phyloP scores from a whole-genome alignment of 2,888 invertebrate species.

The Lissonota sp. region DNA sequence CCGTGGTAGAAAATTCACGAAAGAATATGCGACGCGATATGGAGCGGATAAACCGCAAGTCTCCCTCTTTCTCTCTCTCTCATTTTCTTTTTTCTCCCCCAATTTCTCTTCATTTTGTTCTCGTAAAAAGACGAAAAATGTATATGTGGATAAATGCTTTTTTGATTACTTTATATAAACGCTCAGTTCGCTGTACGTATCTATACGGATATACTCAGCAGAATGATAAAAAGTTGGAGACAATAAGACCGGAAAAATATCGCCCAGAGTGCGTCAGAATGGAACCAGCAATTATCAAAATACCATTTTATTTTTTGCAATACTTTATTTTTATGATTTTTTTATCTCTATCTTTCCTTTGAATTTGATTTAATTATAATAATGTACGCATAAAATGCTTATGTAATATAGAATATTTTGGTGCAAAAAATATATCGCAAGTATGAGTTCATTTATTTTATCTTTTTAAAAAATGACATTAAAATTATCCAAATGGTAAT shows the following conservation, averaged over 20 bases:
- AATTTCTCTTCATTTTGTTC: not conserved
- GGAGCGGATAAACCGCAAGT: not conserved
- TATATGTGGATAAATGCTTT: conserved; percentile 16
- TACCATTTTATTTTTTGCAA: not conserved
- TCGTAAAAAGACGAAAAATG: conserved; percentile 1
- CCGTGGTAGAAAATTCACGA: conserved; percentile 39
- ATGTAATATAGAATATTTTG: too few relatives aligned
- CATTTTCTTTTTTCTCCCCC: not conserved
- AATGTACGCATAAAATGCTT: too few relatives aligned
- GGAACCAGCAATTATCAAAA: not conserved
- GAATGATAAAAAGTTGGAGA: conserved; percentile 3
- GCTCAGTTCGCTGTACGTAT: not conserved
- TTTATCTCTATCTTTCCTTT: too few relatives aligned
- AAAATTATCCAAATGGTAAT: too few relatives aligned
- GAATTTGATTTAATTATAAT: too few relatives aligned
- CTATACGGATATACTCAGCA: not conserved
- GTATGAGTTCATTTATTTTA: too few relatives aligned
- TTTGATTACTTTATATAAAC: conserved; percentile 22
- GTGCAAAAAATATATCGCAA: too few relatives aligned
- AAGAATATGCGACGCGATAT: conserved; percentile 15
- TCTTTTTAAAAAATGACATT: too few relatives aligned
- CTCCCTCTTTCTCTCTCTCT: not conserved
- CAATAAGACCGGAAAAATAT: not conserved
- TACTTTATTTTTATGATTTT: too few relatives aligned
- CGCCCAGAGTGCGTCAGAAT: not conserved